Evolutionary conservation across 1,140 invertebrate species (phyloP).

Genomic region (Caenorhabditis latens): DNA sequence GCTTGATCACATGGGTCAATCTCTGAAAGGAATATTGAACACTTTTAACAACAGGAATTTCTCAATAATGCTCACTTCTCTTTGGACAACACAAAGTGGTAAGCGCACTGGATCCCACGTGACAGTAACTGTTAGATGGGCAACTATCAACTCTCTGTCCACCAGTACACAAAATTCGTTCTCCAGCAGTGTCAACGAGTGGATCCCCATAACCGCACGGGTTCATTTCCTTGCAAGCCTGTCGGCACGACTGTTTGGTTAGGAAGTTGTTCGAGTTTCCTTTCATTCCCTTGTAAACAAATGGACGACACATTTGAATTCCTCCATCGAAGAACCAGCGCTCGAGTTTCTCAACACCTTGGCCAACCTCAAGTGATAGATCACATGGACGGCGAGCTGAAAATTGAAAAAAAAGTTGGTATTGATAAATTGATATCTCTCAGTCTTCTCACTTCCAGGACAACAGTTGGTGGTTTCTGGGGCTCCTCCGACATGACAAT

Average conservation of each 20-base stretch:
- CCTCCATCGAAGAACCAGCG: slow-evolving; percentile 73
- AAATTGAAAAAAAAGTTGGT: slow-evolving; percentile 52
- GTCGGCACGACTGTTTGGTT: slow-evolving; percentile 83
- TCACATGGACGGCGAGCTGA: slow-evolving; percentile 72
- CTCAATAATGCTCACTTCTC: slow-evolving; percentile 44
- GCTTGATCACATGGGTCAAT: slow-evolving; percentile 72
- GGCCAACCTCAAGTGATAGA: slow-evolving; percentile 70
- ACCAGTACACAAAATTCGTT: slow-evolving; percentile 69
- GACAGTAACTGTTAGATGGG: slow-evolving; percentile 70
- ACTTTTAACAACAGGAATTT: not conserved
- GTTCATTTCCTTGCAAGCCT: slow-evolving; percentile 71
- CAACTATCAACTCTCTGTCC: slow-evolving; percentile 71
- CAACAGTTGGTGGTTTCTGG: slow-evolving; percentile 77
- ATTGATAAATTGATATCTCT: not conserved
- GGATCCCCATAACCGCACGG: slow-evolving; percentile 75
- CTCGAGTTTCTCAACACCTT: slow-evolving; percentile 70
- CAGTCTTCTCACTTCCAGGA: slow-evolving; percentile 70
- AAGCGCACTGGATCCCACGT: slow-evolving; percentile 68
- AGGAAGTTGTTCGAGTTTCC: slow-evolving; percentile 86
- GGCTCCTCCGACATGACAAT: slow-evolving; percentile 74
- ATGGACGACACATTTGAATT: slow-evolving; percentile 70
- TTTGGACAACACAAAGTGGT: slow-evolving; percentile 74
- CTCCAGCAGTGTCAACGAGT: slow-evolving; percentile 68
- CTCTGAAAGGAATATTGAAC: slow-evolving; percentile 51
- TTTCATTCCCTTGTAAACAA: slow-evolving; percentile 72